phyloP scores from a whole-genome alignment of 37 sponge, comb jelly and placozoan genomes.

The Halisarca cf. caerulea region DNA sequence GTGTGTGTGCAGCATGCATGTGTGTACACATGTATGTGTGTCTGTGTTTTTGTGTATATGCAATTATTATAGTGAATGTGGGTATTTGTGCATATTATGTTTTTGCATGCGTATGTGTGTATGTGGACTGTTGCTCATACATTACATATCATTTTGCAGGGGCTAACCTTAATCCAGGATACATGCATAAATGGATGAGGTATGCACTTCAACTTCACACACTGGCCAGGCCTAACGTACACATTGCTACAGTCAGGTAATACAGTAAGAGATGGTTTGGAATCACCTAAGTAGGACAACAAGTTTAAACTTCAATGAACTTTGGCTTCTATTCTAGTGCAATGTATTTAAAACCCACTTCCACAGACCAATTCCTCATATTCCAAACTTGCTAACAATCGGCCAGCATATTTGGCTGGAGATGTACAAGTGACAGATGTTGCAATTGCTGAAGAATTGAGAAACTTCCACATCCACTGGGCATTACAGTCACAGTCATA shows the following conservation, averaged over 20 bases:
- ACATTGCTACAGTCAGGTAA: background rate
- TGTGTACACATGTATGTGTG: background rate
- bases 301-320: no score
- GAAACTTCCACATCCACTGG: slow-evolving; percentile 48
- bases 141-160: no score
- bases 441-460: background rate
- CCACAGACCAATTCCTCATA: slow-evolving; percentile 39
- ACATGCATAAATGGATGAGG: background rate
- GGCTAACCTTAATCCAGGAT: slow-evolving; percentile 2
- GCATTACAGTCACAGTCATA: slow-evolving; percentile 63
- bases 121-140: background rate
- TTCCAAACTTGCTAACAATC: slow-evolving; percentile 11
- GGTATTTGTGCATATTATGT: background rate
- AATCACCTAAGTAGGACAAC: background rate
- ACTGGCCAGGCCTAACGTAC: slow-evolving; percentile 16
- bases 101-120: background rate
- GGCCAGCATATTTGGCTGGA: slow-evolving; percentile 37
- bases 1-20: background rate
- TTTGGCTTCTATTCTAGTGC: no score
- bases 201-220: background rate
- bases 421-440: slow-evolving; percentile 31
- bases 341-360: no score
- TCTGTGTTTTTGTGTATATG: background rate
- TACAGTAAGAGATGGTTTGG: background rate
- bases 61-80: no score